Conservation (phyloP, 2,113 vertebrate genomes). For the Gobio gobio region DNA sequence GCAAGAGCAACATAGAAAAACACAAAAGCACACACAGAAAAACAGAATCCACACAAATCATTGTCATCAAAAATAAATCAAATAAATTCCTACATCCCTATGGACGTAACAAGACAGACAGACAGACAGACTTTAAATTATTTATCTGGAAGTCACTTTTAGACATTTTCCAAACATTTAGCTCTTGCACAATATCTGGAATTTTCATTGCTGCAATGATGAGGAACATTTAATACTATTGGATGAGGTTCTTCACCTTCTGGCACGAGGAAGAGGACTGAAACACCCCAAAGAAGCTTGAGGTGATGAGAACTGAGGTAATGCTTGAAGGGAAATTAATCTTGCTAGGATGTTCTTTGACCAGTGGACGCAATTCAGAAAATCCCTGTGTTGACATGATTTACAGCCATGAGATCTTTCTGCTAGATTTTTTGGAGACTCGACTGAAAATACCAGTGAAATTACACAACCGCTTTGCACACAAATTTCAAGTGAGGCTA, state of each 20-base stretch:
- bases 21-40: no score
- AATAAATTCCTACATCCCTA: no score
- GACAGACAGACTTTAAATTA: background rate
- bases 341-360: background rate
- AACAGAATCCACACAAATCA: no score
- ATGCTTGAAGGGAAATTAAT: background rate
- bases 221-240: background rate
- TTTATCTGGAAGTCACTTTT: background rate
- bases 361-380: background rate
- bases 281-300: background rate
- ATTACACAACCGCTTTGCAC: background rate
- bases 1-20: no score
- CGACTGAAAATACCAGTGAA: background rate
- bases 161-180: background rate
- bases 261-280: background rate
- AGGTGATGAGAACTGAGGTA: background rate
- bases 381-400: background rate
- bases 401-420: conserved; percentile 5
- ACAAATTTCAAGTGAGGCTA: background rate
- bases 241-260: background rate
- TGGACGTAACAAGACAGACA: no score
- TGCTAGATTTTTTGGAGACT: background rate
- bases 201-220: background rate
- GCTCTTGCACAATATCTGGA: conserved; percentile 15
- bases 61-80: no score